These are phyloP conservation scores for Papilio xuthus DNA, from an alignment of 1,140 invertebrate species.

Conservation along the genomic window DNA sequence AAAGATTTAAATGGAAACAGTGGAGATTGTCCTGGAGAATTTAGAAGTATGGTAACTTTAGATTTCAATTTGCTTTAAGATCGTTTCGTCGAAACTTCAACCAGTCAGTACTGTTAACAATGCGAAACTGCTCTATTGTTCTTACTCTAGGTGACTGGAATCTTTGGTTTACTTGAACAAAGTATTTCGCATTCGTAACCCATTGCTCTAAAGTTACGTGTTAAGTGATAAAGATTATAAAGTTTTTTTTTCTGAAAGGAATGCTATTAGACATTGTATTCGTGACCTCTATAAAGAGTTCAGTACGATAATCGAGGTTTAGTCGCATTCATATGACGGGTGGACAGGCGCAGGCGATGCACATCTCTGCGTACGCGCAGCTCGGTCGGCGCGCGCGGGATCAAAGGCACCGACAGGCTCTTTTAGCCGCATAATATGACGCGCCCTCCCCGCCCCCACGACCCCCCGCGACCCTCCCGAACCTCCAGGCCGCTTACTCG, in stretches of 20 bases:
- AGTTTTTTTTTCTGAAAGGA: background rate
- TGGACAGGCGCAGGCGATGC: slow-evolving; percentile 74
- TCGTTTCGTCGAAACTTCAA: slow-evolving; percentile 22
- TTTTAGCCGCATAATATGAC: slow-evolving; percentile 81
- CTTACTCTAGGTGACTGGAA: slow-evolving; percentile 25
- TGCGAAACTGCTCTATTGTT: slow-evolving; percentile 27
- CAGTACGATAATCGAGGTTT: slow-evolving; percentile 79
- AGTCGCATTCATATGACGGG: slow-evolving; percentile 78
- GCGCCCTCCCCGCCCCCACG: slow-evolving; percentile 58
- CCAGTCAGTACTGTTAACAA: slow-evolving; percentile 22
- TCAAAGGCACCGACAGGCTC: slow-evolving; percentile 81
- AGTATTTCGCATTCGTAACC: slow-evolving; percentile 20
- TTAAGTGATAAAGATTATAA: slow-evolving; percentile 1
- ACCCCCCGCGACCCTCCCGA: slow-evolving; percentile 57
- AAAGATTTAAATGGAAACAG: background rate
- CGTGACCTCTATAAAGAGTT: slow-evolving; percentile 74
- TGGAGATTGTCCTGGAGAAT: background rate
- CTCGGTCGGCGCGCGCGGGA: slow-evolving; percentile 54
- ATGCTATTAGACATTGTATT: slow-evolving; percentile 49
- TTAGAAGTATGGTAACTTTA: slow-evolving; percentile 10
- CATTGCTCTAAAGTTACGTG: slow-evolving; percentile 7
- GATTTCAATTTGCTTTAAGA: slow-evolving; percentile 16
- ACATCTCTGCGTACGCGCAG: slow-evolving; percentile 69
- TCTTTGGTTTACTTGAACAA: background rate
- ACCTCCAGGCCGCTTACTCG: slow-evolving; percentile 73